These are phyloP conservation scores for Ormyrus thymus DNA, from an alignment of 2,888 invertebrate species.

Conservation along the genomic window DNA sequence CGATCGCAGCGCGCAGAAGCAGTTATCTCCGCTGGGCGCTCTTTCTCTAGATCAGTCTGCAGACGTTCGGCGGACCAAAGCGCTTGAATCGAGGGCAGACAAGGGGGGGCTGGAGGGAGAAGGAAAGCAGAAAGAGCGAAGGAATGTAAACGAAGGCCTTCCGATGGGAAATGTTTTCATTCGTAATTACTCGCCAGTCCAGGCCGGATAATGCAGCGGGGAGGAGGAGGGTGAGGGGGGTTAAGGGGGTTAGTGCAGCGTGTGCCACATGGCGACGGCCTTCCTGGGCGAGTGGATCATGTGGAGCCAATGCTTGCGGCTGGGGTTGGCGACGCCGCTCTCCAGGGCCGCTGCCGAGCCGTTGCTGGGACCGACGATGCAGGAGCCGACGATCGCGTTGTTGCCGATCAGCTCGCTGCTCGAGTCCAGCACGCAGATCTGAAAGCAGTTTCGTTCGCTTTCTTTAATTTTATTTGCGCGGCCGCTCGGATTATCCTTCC, in stretches of 20 bases:
- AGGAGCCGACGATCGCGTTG: constrained; percentile 81
- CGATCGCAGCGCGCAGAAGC: too few species aligned
- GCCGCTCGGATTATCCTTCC: too few species aligned
- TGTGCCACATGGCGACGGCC: constrained; percentile 94
- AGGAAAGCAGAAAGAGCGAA: too few species aligned
- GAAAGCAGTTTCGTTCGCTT: background rate
- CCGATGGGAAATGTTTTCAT: too few species aligned
- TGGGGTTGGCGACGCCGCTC: constrained; percentile 76
- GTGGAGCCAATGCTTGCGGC: constrained; percentile 91
- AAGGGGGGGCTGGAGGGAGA: background rate
- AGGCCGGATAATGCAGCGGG: too few species aligned
- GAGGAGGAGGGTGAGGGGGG: background rate
- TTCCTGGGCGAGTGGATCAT: constrained; percentile 92
- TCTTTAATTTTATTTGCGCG: too few species aligned
- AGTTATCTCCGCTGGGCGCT: too few species aligned
- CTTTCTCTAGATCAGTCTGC: too few species aligned
- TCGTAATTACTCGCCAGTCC: too few species aligned
- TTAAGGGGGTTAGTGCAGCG: constrained; percentile 74
- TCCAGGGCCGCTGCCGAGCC: constrained; percentile 30
- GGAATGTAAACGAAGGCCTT: too few species aligned
- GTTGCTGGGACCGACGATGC: constrained; percentile 81
- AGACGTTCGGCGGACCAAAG: too few species aligned
- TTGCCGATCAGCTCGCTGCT: constrained; percentile 80
- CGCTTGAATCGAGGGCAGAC: background rate
- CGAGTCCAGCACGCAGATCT: constrained; percentile 80